phyloP scores from a whole-genome alignment of 2,113 vertebrate species.

The Serranochromis macrocephalus region DNA sequence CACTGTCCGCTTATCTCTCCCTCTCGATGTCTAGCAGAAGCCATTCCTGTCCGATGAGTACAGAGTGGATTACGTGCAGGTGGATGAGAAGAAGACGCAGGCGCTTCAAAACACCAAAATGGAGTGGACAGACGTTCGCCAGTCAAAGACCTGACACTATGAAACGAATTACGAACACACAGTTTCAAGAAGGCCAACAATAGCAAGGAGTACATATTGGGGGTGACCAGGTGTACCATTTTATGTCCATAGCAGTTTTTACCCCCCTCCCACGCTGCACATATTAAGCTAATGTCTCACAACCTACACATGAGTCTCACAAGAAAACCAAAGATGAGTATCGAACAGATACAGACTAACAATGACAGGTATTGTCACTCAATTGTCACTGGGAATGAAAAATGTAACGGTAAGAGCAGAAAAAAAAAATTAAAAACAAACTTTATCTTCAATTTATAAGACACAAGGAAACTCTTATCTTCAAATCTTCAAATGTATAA shows the following conservation, averaged over 20 bases:
- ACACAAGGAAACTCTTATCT: neutral
- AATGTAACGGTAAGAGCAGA: neutral
- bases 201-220: neutral
- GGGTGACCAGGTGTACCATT: neutral
- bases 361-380: neutral
- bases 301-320: neutral
- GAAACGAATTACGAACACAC: neutral
- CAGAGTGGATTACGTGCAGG: slow-evolving; percentile 91
- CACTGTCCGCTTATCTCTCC: neutral
- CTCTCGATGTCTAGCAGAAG: slow-evolving; percentile 71
- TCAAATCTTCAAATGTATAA: neutral
- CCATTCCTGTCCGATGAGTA: slow-evolving; percentile 84
- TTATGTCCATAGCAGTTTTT: neutral
- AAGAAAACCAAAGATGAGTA: neutral
- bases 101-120: slow-evolving; percentile 92
- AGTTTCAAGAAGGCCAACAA: neutral
- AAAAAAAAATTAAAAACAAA: neutral
- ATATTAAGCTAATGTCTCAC: neutral
- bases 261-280: neutral
- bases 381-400: neutral
- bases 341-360: neutral
- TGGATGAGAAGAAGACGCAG: slow-evolving; percentile 97
- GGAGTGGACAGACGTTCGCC: slow-evolving; percentile 92
- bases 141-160: slow-evolving; percentile 81
- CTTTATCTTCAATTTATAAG: neutral